Evolutionary conservation across 2,888 invertebrate species (phyloP).

Genomic region (Hyles lineata): DNA sequence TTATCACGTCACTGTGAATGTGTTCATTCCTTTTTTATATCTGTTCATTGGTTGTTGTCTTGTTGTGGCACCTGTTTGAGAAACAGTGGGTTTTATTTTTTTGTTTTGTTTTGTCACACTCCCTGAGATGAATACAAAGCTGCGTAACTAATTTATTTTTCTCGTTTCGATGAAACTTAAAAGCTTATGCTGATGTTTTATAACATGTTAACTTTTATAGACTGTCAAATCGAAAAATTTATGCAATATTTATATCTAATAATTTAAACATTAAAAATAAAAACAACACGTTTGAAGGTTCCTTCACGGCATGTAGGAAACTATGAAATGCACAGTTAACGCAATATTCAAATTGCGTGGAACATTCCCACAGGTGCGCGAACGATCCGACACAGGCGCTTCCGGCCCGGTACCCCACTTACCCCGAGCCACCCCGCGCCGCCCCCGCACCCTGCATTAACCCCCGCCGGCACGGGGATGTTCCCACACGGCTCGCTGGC

Average conservation of each 20-base stretch:
- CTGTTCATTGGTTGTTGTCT: slow-evolving; percentile 63
- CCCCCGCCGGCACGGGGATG: slow-evolving; percentile 52
- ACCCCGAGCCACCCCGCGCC: slow-evolving; percentile 56
- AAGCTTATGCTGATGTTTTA: background rate
- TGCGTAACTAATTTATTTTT: background rate
- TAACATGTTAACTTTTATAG: background rate
- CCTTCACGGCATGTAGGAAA: too few species aligned
- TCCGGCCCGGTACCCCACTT: slow-evolving; percentile 78
- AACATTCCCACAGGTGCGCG: slow-evolving; percentile 80
- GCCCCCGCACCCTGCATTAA: slow-evolving; percentile 45
- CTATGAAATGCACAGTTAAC: slow-evolving; percentile 37
- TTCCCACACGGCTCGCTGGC: slow-evolving; percentile 76
- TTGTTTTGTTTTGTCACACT: slow-evolving; percentile 44
- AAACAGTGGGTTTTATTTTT: slow-evolving; percentile 55
- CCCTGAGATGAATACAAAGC: slow-evolving; percentile 41
- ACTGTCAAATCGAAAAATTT: too few species aligned
- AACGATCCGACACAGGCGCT: slow-evolving; percentile 75
- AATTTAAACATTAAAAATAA: background rate
- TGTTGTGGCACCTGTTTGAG: slow-evolving; percentile 60
- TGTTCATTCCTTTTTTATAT: slow-evolving; percentile 56
- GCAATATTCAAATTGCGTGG: slow-evolving; percentile 65
- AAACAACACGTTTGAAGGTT: background rate
- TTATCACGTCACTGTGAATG: slow-evolving; percentile 72
- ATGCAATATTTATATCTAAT: too few species aligned
- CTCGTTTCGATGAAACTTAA: too few species aligned